Conservation (phyloP, 2,888 invertebrate species). For the Parochlus steinenii region DNA sequence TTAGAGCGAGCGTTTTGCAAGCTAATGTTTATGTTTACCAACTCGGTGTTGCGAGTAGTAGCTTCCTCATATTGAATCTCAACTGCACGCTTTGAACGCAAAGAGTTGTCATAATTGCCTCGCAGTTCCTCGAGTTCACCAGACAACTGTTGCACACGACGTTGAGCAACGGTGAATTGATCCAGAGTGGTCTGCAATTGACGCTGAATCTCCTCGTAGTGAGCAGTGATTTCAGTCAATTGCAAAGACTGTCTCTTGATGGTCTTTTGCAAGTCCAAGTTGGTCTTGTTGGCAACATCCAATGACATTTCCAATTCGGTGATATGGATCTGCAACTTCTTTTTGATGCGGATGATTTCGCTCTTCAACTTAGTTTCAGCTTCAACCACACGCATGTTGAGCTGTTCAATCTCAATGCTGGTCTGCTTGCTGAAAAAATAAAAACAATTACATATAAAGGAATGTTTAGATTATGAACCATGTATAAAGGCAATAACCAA, state of each 20-base stretch:
- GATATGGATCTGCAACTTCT: constrained; percentile 96
- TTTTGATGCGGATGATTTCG: constrained; percentile 93
- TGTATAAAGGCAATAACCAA: no score
- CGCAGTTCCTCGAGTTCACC: constrained; percentile 93
- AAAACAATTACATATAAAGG: constrained; percentile 8
- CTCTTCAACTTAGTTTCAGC: constrained; percentile 92
- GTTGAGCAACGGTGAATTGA: constrained; percentile 78
- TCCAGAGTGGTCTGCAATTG: constrained; percentile 91
- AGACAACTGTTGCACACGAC: constrained; percentile 77
- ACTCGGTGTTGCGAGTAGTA: constrained; percentile 79
- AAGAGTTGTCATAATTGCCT: constrained; percentile 81
- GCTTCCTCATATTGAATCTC: constrained; percentile 87
- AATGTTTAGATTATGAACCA: constrained; percentile 5
- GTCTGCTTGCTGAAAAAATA: constrained; percentile 70
- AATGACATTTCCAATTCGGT: constrained; percentile 92
- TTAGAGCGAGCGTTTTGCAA: constrained; percentile 86
- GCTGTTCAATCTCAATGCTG: constrained; percentile 93
- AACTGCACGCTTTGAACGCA: constrained; percentile 78
- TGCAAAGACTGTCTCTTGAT: constrained; percentile 94
- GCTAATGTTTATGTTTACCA: constrained; percentile 89
- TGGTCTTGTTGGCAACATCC: constrained; percentile 96
- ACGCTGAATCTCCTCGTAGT: constrained; percentile 92
- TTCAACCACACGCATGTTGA: constrained; percentile 87
- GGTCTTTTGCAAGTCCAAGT: constrained; percentile 92
- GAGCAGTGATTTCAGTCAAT: constrained; percentile 78